Base-by-base conservation (phyloP, 2,797 vertebrate species). In the Cyprinella venusta region DNA sequence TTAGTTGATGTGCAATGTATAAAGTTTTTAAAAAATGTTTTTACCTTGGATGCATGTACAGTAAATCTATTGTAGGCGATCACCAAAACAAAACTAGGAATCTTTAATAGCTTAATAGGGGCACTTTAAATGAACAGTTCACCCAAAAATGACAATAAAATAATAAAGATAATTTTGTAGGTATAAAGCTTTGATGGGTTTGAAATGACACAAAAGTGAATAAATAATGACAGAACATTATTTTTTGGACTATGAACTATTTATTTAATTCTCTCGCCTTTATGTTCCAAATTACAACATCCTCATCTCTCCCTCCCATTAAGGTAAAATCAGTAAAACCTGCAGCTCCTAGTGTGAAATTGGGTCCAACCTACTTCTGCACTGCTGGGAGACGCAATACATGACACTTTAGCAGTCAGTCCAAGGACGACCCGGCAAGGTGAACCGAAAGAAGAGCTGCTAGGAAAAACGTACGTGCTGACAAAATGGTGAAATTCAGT, bases 291-390 rank as follows among this genome's bases (percentile, higher is more conserved):
- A 79, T 36, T 38, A 9, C 67, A 67, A 45, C 40, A 26, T 75
- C 38, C 6, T 64, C 38, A 59, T 54, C 48, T 79, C 65, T 87
- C 74, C 79, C 80, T 80, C 36, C 40, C n/a, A 40, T 89, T 87
- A 82, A 84, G 75, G 81, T 86, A 83, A 88, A 79, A 88, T 89
- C 88, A 85, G 84, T 75, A 38, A 85, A 52, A 71, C 56, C 64
- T 81, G 13, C 42, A 54, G 79, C 65, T 82, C 40, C 61, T 21
- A 18, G 21, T 59, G 72, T 89, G 89, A 89, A 93, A 93, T 91
- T 91, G 87, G 84, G 88, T 90, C 87, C 89, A 92, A 92, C 91
- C 93, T 91, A 93, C 88, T 91, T 95, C 91, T 87, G 67, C 88
- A 87, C 93, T 89, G 84, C 86, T 85, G 91, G 91, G 92, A 93